Conservation (phyloP, 2,797 vertebrate genomes). For the Phoeniculus purpureus region DNA sequence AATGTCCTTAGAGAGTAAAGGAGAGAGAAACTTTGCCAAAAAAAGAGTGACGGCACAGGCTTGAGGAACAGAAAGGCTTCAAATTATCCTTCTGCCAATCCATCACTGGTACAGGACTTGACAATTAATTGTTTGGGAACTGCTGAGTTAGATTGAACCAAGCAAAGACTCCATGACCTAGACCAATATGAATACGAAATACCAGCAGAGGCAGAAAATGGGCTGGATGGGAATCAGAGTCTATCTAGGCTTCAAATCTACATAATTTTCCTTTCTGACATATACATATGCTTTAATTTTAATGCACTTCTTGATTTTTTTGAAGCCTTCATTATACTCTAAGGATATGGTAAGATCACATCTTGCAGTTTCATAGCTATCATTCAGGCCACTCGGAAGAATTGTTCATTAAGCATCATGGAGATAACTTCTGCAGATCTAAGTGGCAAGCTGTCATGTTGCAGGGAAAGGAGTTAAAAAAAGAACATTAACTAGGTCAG, state of each 20-base stretch:
- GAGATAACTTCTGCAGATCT: conserved; percentile 53
- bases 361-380: conserved; percentile 30
- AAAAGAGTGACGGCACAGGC: background rate
- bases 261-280: conserved; percentile 29
- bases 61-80: background rate
- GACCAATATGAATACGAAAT: background rate
- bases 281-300: conserved; percentile 50
- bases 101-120: conserved; percentile 1
- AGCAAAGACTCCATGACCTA: conserved; percentile 17
- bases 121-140: conserved; percentile 37
- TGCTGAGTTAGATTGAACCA: background rate
- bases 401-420: conserved; percentile 49
- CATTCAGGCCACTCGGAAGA: conserved; percentile 45
- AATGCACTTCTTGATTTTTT: conserved; percentile 50
- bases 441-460: conserved; percentile 49
- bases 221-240: background rate
- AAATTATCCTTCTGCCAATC: background rate
- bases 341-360: conserved; percentile 31
- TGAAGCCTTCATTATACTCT: conserved; percentile 29
- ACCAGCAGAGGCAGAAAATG: conserved; percentile 30
- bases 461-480: conserved; percentile 45
- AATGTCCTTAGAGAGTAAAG: background rate
- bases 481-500: conserved; percentile 56
- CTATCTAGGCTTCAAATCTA: conserved; percentile 12
- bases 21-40: background rate